These are phyloP conservation scores for Larimichthys crocea DNA, from an alignment of 2,113 vertebrate genomes.

Conservation along the genomic window DNA sequence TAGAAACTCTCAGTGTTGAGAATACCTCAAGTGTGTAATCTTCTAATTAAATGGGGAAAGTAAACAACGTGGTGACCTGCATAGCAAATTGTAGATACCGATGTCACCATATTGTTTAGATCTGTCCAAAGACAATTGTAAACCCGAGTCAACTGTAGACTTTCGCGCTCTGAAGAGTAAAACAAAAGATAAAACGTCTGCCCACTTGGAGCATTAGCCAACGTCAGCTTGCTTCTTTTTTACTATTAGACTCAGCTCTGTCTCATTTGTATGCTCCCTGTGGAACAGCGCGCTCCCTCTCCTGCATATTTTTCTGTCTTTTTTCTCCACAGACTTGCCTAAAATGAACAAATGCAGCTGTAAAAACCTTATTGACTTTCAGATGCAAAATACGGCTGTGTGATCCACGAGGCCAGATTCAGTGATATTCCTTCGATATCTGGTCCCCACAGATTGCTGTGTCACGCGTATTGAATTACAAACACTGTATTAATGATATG, in stretches of 20 bases:
- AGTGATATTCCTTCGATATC: conserved; percentile 61
- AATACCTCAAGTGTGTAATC: conserved; percentile 78
- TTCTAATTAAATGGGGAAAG: conserved; percentile 72
- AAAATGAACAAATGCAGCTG: conserved; percentile 72
- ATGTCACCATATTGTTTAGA: conserved; percentile 56
- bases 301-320: conserved; percentile 55
- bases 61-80: conserved; percentile 68
- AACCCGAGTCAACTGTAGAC: conserved; percentile 20
- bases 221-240: conserved; percentile 28
- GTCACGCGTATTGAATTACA: conserved; percentile 60
- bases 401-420: conserved; percentile 66
- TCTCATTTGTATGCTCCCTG: conserved; percentile 72
- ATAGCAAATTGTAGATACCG: conserved; percentile 54
- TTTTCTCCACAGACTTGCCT: conserved; percentile 45
- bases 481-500: conserved; percentile 58
- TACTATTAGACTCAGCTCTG: conserved; percentile 26
- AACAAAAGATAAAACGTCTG: conserved; percentile 34
- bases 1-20: conserved; percentile 65
- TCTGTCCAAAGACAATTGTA: conserved; percentile 47
- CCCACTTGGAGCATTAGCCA: conserved; percentile 29
- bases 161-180: conserved; percentile 40
- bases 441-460: conserved; percentile 62
- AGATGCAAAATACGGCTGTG: conserved; percentile 52
- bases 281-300: conserved; percentile 45
- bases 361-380: conserved; percentile 70